Percentiles rank a stretch among this genome's conserved stretches.
Evolutionary conservation across 64 coral and sea anemone genomes (phyloP).

Genomic region (Astreopora myriophthalma): DNA sequence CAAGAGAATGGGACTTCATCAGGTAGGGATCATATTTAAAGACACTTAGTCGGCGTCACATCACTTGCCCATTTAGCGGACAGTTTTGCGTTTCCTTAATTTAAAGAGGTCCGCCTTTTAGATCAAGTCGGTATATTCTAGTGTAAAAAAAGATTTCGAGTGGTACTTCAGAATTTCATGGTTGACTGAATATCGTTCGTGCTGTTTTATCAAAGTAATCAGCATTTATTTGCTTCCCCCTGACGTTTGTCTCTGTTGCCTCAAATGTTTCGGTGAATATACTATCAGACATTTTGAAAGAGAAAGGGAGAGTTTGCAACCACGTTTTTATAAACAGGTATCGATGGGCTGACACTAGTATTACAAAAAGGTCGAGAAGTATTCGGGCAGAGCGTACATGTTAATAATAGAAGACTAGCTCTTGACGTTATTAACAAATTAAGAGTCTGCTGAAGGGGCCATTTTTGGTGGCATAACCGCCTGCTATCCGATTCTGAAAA

Average conservation of each 20-base stretch:
- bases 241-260: not conserved
- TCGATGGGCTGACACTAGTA: not conserved
- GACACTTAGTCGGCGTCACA: too few relatives aligned
- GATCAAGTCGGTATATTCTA: too few relatives aligned
- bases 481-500: too few relatives aligned
- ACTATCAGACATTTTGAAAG: not conserved
- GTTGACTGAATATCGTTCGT: not conserved
- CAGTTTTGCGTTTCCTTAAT: too few relatives aligned
- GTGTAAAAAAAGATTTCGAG: too few relatives aligned
- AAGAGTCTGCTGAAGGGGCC: too few relatives aligned
- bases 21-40: too few relatives aligned
- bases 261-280: not conserved
- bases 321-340: not conserved
- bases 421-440: too few relatives aligned
- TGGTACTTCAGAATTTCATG: not conserved
- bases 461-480: too few relatives aligned
- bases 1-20: constrained; percentile 38
- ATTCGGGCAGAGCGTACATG: not conserved
- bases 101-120: too few relatives aligned
- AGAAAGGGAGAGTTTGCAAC: not conserved
- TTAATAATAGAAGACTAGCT: too few relatives aligned
- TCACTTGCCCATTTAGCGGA: too few relatives aligned
- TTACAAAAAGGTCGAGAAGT: not conserved
- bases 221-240: not conserved
- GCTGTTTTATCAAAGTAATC: not conserved